phyloP scores from a whole-genome alignment of 2,888 invertebrate species.

The Nycteola revayana region DNA sequence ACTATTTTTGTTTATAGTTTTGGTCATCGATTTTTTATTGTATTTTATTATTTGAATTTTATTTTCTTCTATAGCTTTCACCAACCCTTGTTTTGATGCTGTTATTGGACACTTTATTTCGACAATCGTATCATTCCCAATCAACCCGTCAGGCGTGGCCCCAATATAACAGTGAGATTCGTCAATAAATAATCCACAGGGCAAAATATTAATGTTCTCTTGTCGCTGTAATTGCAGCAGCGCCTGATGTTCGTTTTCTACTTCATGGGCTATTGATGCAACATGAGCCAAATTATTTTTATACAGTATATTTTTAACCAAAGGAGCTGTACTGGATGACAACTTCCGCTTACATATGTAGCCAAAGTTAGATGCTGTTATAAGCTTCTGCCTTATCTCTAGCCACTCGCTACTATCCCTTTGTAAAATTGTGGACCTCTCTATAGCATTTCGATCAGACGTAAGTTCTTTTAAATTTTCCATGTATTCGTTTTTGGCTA shows the following conservation, averaged over 20 bases:
- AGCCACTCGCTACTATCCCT: conserved; percentile 26
- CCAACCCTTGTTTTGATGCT: too few relatives aligned
- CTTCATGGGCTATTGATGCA: not conserved
- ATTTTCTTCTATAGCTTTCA: too few relatives aligned
- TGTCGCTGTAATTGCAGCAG: too few relatives aligned
- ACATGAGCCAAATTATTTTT: conserved; percentile 19
- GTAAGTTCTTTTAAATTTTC: conserved; percentile 14
- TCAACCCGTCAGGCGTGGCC: too few relatives aligned
- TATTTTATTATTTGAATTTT: too few relatives aligned
- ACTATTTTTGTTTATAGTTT: too few relatives aligned
- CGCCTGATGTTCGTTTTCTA: conserved; percentile 2
- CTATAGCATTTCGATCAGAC: conserved; percentile 11
- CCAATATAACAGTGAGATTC: too few relatives aligned
- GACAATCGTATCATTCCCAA: too few relatives aligned
- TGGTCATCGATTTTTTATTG: too few relatives aligned
- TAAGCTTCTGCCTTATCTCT: conserved; percentile 17
- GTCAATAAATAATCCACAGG: too few relatives aligned
- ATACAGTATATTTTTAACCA: conserved; percentile 26
- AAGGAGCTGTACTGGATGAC: conserved; percentile 4
- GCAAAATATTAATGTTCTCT: too few relatives aligned
- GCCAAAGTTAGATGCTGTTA: conserved; percentile 27
- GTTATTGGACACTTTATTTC: too few relatives aligned
- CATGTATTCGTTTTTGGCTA: conserved; percentile 13
- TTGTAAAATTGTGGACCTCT: conserved; percentile 20
- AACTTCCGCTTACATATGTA: conserved; percentile 14